Evolutionary conservation across 2,113 vertebrate genomes (phyloP), one percentile per base, ranked within the genome.

Genomic region (Capricornis sumatraensis): DNA sequence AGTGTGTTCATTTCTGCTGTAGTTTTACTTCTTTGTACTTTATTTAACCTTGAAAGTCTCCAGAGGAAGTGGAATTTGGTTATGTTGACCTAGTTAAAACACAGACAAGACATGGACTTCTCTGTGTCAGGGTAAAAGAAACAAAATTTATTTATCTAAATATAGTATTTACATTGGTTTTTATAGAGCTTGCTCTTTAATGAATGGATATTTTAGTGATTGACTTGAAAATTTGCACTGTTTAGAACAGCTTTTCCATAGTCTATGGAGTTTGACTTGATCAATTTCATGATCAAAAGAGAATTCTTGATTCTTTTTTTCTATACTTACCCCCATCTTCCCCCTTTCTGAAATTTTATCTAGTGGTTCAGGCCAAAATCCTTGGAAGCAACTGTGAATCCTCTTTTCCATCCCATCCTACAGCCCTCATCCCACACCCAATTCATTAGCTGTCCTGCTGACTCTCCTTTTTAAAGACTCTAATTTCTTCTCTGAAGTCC

Each of bases 61-160:
- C 45, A 52, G 15, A 30, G 67, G 89, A 98, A 93, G 40, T 87
- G 7, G 52, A 96, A 96, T 95, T 97, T 96, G 71, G 58, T 94
- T 93, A 93, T 87, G 36, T n/a, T 87, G 60, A 96, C 30, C 40
- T 86, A 62, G 14, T 67, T 92, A 15, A 57, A 74, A 94, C 16
- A 86, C 25, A 84, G 86, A 95, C 58, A 89, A 55, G 76, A 83
- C 47, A 71, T 45, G 50, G n/a, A 47, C 71, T 55, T 90, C 64
- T 71, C 76, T 33, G 36, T 71, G 45, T 71, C 79, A 86, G 30
- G 17, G 23, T 93, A 84, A 96, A 96, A 89, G 79, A 83, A 95
- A 94, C 30, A 95, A 79, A 88, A 62, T 89, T 91, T 91, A 95
- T 91, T 96, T 91, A 67, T 9, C 67, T 60, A 97, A 94, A 84